A percentile compares a stretch with the other conserved stretches of the same genome.
These are phyloP conservation scores for Phallusia fumigata DNA, from an alignment of 23 tunicate species.

Conservation along the genomic window DNA sequence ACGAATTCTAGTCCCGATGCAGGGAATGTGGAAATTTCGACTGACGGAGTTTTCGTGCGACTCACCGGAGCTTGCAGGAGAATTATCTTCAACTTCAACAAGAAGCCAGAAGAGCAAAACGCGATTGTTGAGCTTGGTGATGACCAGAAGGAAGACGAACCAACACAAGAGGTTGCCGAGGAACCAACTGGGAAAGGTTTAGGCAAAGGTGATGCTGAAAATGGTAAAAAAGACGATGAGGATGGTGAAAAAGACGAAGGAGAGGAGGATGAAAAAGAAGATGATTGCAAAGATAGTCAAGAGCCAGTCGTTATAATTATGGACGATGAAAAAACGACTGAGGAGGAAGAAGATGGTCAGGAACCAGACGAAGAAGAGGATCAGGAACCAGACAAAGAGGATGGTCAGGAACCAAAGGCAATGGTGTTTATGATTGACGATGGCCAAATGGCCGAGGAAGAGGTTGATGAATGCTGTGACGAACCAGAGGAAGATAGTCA, in stretches of 20 bases:
- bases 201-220: too few relatives aligned
- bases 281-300: too few relatives aligned
- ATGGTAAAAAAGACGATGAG: neutral
- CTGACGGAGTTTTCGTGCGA: neutral
- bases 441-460: neutral
- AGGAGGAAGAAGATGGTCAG: neutral
- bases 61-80: neutral
- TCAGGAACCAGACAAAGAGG: neutral
- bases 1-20: constrained; percentile 3
- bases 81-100: constrained; percentile 6
- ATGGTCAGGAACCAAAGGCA: neutral
- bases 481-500: neutral
- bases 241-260: neutral
- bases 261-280: neutral
- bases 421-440: neutral
- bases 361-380: neutral
- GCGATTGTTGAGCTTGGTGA: neutral
- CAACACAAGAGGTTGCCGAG: neutral
- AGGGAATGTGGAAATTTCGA: constrained; percentile 11
- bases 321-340: too few relatives aligned
- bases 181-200: neutral
- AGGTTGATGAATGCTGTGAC: neutral
- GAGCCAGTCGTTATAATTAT: too few relatives aligned
- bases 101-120: neutral
- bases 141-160: neutral